phyloP scores from a whole-genome alignment of 2,888 invertebrate genomes.

The Parnassius smintheus region DNA sequence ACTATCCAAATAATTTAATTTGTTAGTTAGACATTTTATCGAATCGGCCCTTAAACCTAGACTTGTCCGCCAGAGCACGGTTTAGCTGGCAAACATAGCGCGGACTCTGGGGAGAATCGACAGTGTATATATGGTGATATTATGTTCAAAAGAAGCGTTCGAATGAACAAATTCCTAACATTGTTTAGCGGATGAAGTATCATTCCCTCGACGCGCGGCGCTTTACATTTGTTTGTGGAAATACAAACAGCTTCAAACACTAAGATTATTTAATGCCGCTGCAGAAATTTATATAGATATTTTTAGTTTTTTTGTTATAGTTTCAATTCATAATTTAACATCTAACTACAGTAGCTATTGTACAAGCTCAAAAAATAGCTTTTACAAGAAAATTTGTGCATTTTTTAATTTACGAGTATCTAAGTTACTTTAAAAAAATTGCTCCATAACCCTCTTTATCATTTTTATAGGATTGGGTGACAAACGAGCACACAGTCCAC shows the following conservation, averaged over 20 bases:
- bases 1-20: too few relatives aligned
- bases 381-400: too few relatives aligned
- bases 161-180: conserved; percentile 54
- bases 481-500: too few relatives aligned
- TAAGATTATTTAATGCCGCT: conserved; percentile 35
- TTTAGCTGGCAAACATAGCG: conserved; percentile 30
- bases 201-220: conserved; percentile 51
- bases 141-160: conserved; percentile 49
- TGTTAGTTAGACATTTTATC: too few relatives aligned
- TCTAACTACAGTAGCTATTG: too few relatives aligned
- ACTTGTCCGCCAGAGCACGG: background rate
- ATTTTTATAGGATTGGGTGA: too few relatives aligned
- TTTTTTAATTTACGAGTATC: too few relatives aligned
- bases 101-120: conserved; percentile 49
- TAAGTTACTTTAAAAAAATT: too few relatives aligned
- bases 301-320: background rate
- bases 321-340: too few relatives aligned
- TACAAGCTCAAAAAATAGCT: too few relatives aligned
- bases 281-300: background rate
- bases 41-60: too few relatives aligned
- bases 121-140: conserved; percentile 43
- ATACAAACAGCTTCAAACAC: conserved; percentile 29
- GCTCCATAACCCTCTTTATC: too few relatives aligned
- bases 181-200: conserved; percentile 59
- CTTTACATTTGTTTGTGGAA: conserved; percentile 32